Evolutionary conservation across 2,113 vertebrate genomes (phyloP).

Genomic region (Pyxicephalus adspersus): DNA sequence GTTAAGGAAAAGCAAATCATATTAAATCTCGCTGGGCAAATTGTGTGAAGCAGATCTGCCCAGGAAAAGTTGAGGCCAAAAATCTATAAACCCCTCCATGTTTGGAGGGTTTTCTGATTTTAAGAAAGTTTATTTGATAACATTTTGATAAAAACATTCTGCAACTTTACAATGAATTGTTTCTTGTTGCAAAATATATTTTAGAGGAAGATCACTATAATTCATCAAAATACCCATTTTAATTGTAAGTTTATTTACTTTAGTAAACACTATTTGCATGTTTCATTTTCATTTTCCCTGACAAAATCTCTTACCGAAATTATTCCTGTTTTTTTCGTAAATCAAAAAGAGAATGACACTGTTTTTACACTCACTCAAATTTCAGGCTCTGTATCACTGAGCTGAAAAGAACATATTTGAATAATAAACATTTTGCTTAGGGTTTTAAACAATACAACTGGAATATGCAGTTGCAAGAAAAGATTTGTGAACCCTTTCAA

Average conservation of each 20-base stretch:
- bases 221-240: background rate
- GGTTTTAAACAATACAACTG: background rate
- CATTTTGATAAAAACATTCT: too few relatives aligned
- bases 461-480: background rate
- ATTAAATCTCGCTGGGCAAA: too few relatives aligned
- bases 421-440: slow-evolving; percentile 26
- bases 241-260: background rate
- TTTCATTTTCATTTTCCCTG: too few relatives aligned
- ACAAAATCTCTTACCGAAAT: background rate
- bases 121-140: too few relatives aligned
- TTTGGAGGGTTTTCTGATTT: too few relatives aligned
- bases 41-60: too few relatives aligned
- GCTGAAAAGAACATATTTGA: slow-evolving; percentile 34
- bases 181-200: too few relatives aligned
- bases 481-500: too few relatives aligned
- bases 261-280: background rate
- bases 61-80: too few relatives aligned
- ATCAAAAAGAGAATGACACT: slow-evolving; percentile 5
- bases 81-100: too few relatives aligned
- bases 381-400: slow-evolving; percentile 13
- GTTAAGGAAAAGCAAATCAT: too few relatives aligned
- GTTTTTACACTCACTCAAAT: slow-evolving; percentile 3
- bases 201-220: background rate
- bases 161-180: too few relatives aligned
- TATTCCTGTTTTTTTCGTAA: background rate